Evolutionary conservation across 2,888 invertebrate genomes (phyloP).

Genomic region (Platynereis dumerilii): DNA sequence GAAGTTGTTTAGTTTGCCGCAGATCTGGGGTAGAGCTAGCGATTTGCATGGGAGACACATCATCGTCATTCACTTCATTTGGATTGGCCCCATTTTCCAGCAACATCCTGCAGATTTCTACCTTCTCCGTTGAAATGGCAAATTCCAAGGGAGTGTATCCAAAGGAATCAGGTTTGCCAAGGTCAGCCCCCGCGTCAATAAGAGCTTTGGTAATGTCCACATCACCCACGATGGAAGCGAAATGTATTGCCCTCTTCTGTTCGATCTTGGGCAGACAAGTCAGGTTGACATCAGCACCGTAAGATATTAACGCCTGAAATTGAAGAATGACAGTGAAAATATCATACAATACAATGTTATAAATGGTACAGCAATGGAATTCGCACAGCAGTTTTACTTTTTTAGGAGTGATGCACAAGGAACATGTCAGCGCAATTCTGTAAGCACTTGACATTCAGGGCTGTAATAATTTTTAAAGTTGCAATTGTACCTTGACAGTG

Average conservation of each 20-base stretch:
- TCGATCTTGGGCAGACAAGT: slow-evolving; percentile 86
- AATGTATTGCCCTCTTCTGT: slow-evolving; percentile 85
- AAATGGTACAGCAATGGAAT: no score
- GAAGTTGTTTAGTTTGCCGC: slow-evolving; percentile 47
- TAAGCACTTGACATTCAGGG: no score
- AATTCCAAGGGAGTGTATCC: slow-evolving; percentile 82
- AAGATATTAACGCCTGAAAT: slow-evolving; percentile 69
- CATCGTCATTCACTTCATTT: slow-evolving; percentile 62
- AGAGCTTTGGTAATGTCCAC: slow-evolving; percentile 76
- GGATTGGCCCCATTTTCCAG: slow-evolving; percentile 65
- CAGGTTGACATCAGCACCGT: slow-evolving; percentile 86
- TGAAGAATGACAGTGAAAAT: no score
- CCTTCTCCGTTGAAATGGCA: slow-evolving; percentile 72
- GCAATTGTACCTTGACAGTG: slow-evolving; percentile 59
- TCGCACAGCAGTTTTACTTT: no score
- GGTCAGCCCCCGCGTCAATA: slow-evolving; percentile 80
- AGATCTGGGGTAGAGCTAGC: slow-evolving; percentile 57
- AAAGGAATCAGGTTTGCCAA: slow-evolving; percentile 71
- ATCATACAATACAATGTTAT: no score
- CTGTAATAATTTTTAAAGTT: no score
- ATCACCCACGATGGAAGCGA: slow-evolving; percentile 81
- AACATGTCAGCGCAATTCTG: no score
- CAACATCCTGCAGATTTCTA: slow-evolving; percentile 53
- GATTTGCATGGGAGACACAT: slow-evolving; percentile 62
- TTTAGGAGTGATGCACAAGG: no score